These are phyloP conservation scores for Brachystomella parvula DNA, from an alignment of 1,140 invertebrate species.

Conservation along the genomic window DNA sequence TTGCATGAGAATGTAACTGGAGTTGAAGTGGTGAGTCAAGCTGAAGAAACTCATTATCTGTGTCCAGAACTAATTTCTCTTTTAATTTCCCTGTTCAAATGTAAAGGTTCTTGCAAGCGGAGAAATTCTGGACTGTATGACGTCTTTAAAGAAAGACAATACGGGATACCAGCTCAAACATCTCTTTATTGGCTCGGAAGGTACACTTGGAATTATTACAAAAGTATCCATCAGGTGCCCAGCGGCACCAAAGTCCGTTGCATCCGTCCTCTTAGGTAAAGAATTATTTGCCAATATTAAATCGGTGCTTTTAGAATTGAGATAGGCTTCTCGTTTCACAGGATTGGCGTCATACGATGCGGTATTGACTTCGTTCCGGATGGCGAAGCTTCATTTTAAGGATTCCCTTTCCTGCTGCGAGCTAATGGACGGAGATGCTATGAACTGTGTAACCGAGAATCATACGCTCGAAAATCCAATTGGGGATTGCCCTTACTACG, in stretches of 20 bases:
- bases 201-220: conserved; percentile 89
- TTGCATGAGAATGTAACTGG: conserved; percentile 85
- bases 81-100: background rate
- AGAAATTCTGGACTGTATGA: conserved; percentile 73
- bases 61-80: background rate
- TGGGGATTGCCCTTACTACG: conserved; percentile 63
- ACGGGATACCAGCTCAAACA: conserved; percentile 95
- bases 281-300: too few species aligned
- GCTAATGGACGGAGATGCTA: conserved; percentile 61
- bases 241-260: conserved; percentile 64
- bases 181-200: conserved; percentile 94
- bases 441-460: conserved; percentile 53
- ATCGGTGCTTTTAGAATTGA: background rate
- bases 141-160: conserved; percentile 87
- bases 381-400: conserved; percentile 62
- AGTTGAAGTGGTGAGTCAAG: conserved; percentile 68
- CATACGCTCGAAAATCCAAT: conserved; percentile 56
- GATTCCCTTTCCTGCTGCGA: conserved; percentile 86
- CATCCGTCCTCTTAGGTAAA: conserved; percentile 77
- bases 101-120: conserved; percentile 77
- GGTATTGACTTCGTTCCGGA: conserved; percentile 62
- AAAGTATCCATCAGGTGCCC: conserved; percentile 86
- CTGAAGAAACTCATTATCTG: too few species aligned
- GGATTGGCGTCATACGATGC: too few species aligned
- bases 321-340: background rate